A percentile compares a stretch with the other conserved stretches of the same genome.
Conservation (phyloP, 1,140 invertebrate genomes). For the Teleogryllus occipitalis region DNA sequence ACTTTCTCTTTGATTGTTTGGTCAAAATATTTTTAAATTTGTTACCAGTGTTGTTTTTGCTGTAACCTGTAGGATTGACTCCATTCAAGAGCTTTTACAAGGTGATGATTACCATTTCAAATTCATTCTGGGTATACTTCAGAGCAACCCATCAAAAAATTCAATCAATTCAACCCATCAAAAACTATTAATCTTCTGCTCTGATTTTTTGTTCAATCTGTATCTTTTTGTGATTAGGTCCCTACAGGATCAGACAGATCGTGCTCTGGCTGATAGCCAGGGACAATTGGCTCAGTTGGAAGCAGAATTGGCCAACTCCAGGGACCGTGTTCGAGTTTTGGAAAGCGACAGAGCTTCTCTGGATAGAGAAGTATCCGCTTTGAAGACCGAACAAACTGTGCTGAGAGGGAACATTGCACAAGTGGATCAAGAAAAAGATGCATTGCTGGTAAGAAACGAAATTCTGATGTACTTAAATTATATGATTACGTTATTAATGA, state of each 20-base stretch:
- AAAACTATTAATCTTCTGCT: too few species aligned
- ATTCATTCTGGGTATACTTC: too few species aligned
- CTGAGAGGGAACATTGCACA: conserved; percentile 43
- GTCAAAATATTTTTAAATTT: too few species aligned
- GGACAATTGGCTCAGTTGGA: conserved; percentile 44
- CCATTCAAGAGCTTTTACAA: too few species aligned
- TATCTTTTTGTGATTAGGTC: conserved; percentile 35
- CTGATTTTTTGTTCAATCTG: too few species aligned
- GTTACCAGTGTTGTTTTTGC: too few species aligned
- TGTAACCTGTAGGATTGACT: too few species aligned
- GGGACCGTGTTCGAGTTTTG: conserved; percentile 42
- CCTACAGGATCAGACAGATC: conserved; percentile 51
- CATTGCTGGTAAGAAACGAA: conserved; percentile 38
- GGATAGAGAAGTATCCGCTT: conserved; percentile 43
- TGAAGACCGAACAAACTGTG: conserved; percentile 47
- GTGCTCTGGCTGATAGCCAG: conserved; percentile 46
- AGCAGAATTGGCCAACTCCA: conserved; percentile 43
- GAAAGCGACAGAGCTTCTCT: conserved; percentile 46
- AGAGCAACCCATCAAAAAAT: too few species aligned
- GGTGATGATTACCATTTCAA: too few species aligned
- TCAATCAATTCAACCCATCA: too few species aligned
- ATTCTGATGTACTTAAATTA: conserved; percentile 11
- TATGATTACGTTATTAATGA: background rate
- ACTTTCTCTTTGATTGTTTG: too few species aligned
- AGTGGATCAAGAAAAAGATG: conserved; percentile 51